Conservation (phyloP, 2,888 invertebrate species). For the Macaria notata region DNA sequence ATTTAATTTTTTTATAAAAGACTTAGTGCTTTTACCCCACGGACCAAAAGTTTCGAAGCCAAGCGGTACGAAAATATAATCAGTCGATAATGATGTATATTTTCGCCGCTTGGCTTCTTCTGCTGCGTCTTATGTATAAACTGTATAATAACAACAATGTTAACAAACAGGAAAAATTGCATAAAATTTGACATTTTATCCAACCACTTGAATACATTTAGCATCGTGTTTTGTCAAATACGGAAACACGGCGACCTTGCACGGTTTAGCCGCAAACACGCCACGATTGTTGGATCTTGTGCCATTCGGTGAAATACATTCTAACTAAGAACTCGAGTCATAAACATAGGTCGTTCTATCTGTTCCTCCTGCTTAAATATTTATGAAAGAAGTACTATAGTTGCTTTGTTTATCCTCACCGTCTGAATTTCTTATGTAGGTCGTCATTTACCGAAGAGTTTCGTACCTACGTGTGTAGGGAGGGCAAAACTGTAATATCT, state of each 20-base stretch:
- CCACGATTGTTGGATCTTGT: conserved; percentile 33
- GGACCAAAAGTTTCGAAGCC: too few species aligned
- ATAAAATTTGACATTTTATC: conserved; percentile 28
- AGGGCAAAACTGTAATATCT: conserved; percentile 42
- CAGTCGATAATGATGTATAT: too few species aligned
- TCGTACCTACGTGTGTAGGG: conserved; percentile 41
- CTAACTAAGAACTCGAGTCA: conserved; percentile 36
- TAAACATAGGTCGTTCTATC: conserved; percentile 36
- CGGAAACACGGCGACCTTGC: conserved; percentile 47
- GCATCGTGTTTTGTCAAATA: conserved; percentile 38
- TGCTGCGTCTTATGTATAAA: too few species aligned
- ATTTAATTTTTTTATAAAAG: too few species aligned
- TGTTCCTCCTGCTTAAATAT: conserved; percentile 51
- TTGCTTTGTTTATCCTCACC: conserved; percentile 58
- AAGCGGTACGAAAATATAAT: too few species aligned
- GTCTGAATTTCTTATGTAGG: conserved; percentile 61
- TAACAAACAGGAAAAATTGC: background rate
- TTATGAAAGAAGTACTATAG: conserved; percentile 57
- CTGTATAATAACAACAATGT: too few species aligned
- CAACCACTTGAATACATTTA: conserved; percentile 24
- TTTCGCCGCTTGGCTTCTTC: too few species aligned
- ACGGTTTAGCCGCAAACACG: conserved; percentile 39
- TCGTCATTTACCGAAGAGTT: conserved; percentile 57
- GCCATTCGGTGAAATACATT: conserved; percentile 28
- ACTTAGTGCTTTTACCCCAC: too few species aligned